Base-by-base conservation (phyloP, 2,113 vertebrate species). In the Cnemophilus loriae region DNA sequence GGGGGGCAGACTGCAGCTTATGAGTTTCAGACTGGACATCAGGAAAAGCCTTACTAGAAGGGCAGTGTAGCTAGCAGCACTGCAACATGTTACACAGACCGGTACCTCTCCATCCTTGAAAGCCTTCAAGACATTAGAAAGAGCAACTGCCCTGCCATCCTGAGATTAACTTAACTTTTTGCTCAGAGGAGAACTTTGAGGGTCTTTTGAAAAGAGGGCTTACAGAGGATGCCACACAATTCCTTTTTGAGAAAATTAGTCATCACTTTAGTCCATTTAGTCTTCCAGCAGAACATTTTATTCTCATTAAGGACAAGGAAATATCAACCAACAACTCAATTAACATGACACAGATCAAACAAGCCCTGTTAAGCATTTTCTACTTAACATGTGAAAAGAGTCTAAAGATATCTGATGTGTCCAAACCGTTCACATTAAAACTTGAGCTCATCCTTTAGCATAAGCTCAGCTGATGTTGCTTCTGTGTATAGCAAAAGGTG, bases 281-380 rank as follows among this genome's bases (percentile, higher is more conserved):
- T 82, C 80, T 94, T 96, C 91, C 93, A 98, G 97, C 97, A 98
- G 97, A 97, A 97, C 83, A 95, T 69, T 87, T 95, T 98, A 98
- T 98, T 98, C 94, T 97, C 81, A 76, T 90, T 92, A 97, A 95
- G 78, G 93, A 97, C 95, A 97, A 85, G 92, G 80, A 95, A 97
- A 96, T 97, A 96, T 96, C 97, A 97, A 97, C 94, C 95, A 93
- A 97, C 91, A 97, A 95, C 94, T 96, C 93, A 87, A 96, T 89
- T 92, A 88, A 98, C 95, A 97, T 92, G 84, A 97, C 87, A 97
- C 75, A 95, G 96, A 97, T 96, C 92, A 89, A 97, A 97, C 80
- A 91, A 97, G 97, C 95, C 93, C 55, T 57, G 95, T 92, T 95
- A 97, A 98, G 97, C 95, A 59, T 93, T 76, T 95, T 87, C 94